These are phyloP conservation scores for Habrosyne pyritoides DNA, from an alignment of 2,888 invertebrate genomes.

Conservation along the genomic window DNA sequence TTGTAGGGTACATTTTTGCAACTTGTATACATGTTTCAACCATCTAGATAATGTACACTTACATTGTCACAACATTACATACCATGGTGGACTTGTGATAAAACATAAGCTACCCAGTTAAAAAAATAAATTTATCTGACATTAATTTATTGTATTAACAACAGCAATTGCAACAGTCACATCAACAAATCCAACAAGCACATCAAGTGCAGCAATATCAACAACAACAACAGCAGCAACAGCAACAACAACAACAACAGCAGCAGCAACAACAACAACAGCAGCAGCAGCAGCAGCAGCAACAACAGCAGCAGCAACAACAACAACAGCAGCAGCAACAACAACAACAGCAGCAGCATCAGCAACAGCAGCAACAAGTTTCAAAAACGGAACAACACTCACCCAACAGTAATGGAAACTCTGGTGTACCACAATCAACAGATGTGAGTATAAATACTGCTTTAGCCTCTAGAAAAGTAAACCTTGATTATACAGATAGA, in stretches of 20 bases:
- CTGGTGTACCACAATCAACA: constrained; percentile 69
- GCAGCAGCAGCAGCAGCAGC: constrained; percentile 61
- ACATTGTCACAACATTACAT: too few species aligned
- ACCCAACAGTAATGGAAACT: constrained; percentile 68
- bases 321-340: constrained; percentile 59
- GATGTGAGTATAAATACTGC: constrained; percentile 62
- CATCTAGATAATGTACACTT: too few species aligned
- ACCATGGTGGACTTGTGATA: too few species aligned
- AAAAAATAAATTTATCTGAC: too few species aligned
- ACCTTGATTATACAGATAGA: too few species aligned
- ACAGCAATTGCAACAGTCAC: constrained; percentile 5
- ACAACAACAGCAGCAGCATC: constrained; percentile 60
- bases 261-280: constrained; percentile 61
- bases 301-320: constrained; percentile 55
- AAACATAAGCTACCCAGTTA: too few species aligned
- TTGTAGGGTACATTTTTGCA: too few species aligned
- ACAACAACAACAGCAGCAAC: constrained; percentile 64
- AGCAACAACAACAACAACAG: constrained; percentile 59
- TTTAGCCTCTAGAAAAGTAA: too few species aligned
- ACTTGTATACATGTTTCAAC: too few species aligned
- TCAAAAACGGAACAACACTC: constrained; percentile 77
- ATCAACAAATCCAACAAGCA: constrained; percentile 3
- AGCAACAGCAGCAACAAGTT: constrained; percentile 68
- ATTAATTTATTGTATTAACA: too few species aligned
- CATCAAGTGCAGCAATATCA: constrained; percentile 59